phyloP scores from a whole-genome alignment of 2,113 vertebrate genomes.

The Corythaeola cristata region DNA sequence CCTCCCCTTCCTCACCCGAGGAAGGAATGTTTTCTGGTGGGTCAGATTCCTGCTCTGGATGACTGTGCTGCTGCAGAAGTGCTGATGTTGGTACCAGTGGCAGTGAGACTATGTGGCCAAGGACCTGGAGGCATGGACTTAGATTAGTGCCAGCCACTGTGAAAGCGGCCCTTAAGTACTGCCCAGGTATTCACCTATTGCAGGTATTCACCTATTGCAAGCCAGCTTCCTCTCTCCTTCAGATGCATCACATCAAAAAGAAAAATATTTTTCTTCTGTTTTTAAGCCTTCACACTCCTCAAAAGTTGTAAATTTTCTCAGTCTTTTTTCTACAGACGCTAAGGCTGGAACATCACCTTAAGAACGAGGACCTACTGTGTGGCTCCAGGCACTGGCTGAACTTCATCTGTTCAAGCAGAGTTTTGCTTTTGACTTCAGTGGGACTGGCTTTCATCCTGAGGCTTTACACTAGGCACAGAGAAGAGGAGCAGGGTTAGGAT shows the following conservation, averaged over 20 bases:
- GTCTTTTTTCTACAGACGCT: not conserved
- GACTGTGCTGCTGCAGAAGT: not conserved
- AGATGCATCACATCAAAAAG: not conserved
- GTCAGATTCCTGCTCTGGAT: not conserved
- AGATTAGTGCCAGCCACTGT: not conserved
- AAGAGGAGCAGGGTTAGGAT: not conserved
- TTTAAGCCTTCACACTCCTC: not conserved
- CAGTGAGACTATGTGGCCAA: not conserved
- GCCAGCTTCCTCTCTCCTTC: not conserved
- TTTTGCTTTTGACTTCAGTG: not conserved
- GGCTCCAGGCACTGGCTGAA: not conserved
- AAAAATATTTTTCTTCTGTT: not conserved
- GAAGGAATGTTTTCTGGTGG: not conserved
- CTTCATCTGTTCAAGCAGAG: not conserved
- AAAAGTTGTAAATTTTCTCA: not conserved
- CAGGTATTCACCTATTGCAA: not conserved
- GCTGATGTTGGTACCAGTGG: not conserved
- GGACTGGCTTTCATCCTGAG: not conserved
- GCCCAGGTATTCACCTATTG: not conserved
- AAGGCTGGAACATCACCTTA: not conserved
- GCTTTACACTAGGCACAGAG: rapidly evolving
- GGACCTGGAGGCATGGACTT: not conserved
- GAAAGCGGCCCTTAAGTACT: not conserved
- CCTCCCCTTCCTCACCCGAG: not conserved
- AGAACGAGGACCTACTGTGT: rapidly evolving